Evolutionary conservation across 1,140 invertebrate species (phyloP), one percentile per base, ranked within the genome.

Genomic region (Cylas formicarius): DNA sequence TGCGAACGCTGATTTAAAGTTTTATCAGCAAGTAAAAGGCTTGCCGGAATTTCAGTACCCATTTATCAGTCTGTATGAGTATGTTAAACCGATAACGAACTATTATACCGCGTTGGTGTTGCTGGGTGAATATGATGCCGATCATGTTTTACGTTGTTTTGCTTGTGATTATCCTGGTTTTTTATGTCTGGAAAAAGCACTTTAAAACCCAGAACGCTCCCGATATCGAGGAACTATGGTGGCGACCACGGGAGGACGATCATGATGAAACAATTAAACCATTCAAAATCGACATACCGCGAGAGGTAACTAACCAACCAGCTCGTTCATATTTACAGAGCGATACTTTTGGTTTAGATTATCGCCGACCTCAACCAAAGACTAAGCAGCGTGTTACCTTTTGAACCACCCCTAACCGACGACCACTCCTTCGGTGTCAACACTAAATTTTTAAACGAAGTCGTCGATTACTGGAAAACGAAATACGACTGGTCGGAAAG

Each of bases 381-480:
- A 34, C 62, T 86, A 2, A 65, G 71, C 35, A 64, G 71, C 18
- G 67, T 75, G 22, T 61, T 71, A 6, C 58, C 67, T 16, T 68
- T 80, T 7, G 67, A 69, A 18, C 66, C 68, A 7, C 76, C 83
- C 1, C 53, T 90, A 35, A 76, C 84, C 61, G 78, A 74, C 16
- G 66, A 74, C 3, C 90, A 88, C 48, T 64, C 78, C 41, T 90
- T 88, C 61, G 87, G 87, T 6, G 80, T 89, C 44, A 85, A 87
- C 62, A 67, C 77, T 0, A 67, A 76, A 16, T 76, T 79, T 57
- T 62, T 90, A 19, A 66, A 74, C 23, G 71, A 75, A 42, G 64
- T 90, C 14, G 53, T 84, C 86, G 84, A 78, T 18, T 81, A 86
- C 63, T 91, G 86, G 87, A 43, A 48, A 2, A 75, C 77, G 10